Evolutionary conservation across 2,888 invertebrate genomes (phyloP).

Genomic region (Chesias legatella): DNA sequence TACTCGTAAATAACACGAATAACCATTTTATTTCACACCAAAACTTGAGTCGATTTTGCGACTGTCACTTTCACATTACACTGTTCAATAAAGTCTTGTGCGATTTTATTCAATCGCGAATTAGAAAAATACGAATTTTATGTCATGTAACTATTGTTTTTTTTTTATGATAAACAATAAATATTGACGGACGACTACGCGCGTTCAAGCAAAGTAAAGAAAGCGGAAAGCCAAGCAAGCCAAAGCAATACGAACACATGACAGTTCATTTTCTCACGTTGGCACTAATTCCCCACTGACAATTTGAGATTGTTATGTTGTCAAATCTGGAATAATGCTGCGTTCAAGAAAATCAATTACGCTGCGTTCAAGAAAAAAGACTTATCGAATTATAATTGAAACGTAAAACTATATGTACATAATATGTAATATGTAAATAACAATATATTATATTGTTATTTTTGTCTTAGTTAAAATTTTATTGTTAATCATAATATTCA

Average conservation of each 20-base stretch:
- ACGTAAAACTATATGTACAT: too few species aligned
- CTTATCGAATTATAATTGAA: too few species aligned
- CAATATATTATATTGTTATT: too few species aligned
- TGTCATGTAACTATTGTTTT: conserved; percentile 47
- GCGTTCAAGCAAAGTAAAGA: conserved; percentile 71
- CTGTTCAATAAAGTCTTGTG: conserved; percentile 34
- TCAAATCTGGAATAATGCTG: conserved; percentile 32
- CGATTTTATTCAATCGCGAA: conserved; percentile 26
- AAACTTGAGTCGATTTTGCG: conserved; percentile 57
- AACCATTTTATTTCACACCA: conserved; percentile 62
- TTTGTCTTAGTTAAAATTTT: too few species aligned
- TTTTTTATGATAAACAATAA: conserved; percentile 53
- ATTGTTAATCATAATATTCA: too few species aligned
- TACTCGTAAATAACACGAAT: conserved; percentile 64
- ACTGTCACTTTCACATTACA: conserved; percentile 75
- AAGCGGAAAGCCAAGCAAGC: conserved; percentile 65
- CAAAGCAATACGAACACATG: conserved; percentile 62
- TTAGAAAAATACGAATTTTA: conserved; percentile 50
- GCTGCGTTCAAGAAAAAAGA: too few species aligned
- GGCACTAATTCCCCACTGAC: conserved; percentile 35
- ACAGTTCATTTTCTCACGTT: conserved; percentile 54
- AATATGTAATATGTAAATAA: too few species aligned
- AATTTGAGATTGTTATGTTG: conserved; percentile 37
- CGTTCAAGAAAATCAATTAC: conserved; percentile 38
- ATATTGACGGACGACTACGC: conserved; percentile 68